phyloP scores from a whole-genome alignment of 2,888 invertebrate genomes.

The Psococerastis gibbosa region DNA sequence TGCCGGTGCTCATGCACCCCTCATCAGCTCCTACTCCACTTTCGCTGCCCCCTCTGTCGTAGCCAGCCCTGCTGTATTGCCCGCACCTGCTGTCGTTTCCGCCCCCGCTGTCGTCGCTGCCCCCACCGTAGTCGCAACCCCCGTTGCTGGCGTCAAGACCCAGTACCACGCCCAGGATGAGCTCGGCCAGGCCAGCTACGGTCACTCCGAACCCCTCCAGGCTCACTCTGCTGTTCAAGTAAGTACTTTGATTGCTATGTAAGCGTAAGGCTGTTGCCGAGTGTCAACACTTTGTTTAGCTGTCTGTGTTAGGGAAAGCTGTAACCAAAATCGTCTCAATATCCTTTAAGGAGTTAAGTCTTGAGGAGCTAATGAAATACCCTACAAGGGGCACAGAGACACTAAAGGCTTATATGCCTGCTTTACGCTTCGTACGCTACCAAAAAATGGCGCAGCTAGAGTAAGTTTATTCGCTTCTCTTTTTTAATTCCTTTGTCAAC shows the following conservation, averaged over 20 bases:
- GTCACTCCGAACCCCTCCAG: slow-evolving; percentile 25
- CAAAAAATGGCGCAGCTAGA: too few relatives aligned
- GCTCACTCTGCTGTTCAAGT: slow-evolving; percentile 24
- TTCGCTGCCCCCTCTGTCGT: slow-evolving; percentile 19
- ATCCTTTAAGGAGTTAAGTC: too few relatives aligned
- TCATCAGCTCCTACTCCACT: slow-evolving; percentile 15
- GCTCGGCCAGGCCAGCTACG: slow-evolving; percentile 26
- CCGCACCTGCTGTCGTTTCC: slow-evolving; percentile 18
- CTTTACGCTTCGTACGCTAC: too few relatives aligned
- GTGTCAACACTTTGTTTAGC: too few relatives aligned
- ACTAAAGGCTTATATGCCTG: too few relatives aligned
- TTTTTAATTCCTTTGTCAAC: background rate
- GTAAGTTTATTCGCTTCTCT: slow-evolving; percentile 4
- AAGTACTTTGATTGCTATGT: too few relatives aligned
- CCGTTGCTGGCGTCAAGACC: slow-evolving; percentile 21
- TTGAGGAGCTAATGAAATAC: too few relatives aligned
- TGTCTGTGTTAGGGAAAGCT: too few relatives aligned
- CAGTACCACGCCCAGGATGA: slow-evolving; percentile 28
- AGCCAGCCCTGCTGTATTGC: slow-evolving; percentile 17
- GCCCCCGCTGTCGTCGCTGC: slow-evolving; percentile 19
- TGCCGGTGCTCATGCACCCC: slow-evolving; percentile 4
- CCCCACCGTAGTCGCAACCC: slow-evolving; percentile 17
- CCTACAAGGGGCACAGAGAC: too few relatives aligned
- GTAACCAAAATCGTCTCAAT: too few relatives aligned
- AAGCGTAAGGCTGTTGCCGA: too few relatives aligned